These are phyloP conservation scores for Leptinotarsa defecta DNA, from an alignment of 1,140 invertebrate genomes.

Conservation along the genomic window DNA sequence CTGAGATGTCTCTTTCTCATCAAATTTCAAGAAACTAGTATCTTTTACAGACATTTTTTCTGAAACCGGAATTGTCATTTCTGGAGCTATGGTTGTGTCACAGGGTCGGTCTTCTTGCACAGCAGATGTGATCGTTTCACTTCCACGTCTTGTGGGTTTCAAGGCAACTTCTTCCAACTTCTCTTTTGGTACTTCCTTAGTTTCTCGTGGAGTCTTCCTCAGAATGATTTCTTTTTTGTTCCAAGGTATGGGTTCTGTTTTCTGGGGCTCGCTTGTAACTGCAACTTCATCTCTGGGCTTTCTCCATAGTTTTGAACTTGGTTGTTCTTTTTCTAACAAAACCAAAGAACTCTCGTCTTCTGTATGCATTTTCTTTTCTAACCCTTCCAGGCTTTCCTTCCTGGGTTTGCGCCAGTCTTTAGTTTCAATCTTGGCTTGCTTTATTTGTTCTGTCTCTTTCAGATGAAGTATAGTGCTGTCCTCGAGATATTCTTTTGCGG, in stretches of 20 bases:
- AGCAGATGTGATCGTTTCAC: too few relatives aligned
- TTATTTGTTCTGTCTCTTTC: slow-evolving; percentile 34
- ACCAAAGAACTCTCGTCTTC: not conserved
- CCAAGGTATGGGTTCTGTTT: slow-evolving; percentile 53
- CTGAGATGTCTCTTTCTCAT: slow-evolving; percentile 37
- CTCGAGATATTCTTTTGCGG: slow-evolving; percentile 8
- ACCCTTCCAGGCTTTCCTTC: not conserved
- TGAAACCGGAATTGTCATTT: slow-evolving; percentile 28
- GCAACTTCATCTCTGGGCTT: not conserved
- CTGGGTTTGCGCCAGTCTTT: slow-evolving; percentile 22
- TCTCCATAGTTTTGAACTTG: not conserved
- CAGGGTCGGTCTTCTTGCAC: too few relatives aligned
- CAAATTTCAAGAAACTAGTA: slow-evolving; percentile 24
- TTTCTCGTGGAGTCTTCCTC: slow-evolving; percentile 51
- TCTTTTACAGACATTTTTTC: not conserved
- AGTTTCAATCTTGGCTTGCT: not conserved
- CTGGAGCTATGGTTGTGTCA: slow-evolving; percentile 31
- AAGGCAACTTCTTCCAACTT: not conserved
- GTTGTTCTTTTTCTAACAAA: slow-evolving; percentile 5
- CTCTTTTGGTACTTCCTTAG: slow-evolving; percentile 42
- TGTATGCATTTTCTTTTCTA: not conserved
- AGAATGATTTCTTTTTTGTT: slow-evolving; percentile 55
- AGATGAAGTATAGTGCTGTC: slow-evolving; percentile 8
- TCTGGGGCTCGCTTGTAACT: not conserved
- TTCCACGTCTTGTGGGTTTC: not conserved